These are phyloP conservation scores for Gymnogyps californianus DNA, from an alignment of 2,113 vertebrate species.

Conservation along the genomic window DNA sequence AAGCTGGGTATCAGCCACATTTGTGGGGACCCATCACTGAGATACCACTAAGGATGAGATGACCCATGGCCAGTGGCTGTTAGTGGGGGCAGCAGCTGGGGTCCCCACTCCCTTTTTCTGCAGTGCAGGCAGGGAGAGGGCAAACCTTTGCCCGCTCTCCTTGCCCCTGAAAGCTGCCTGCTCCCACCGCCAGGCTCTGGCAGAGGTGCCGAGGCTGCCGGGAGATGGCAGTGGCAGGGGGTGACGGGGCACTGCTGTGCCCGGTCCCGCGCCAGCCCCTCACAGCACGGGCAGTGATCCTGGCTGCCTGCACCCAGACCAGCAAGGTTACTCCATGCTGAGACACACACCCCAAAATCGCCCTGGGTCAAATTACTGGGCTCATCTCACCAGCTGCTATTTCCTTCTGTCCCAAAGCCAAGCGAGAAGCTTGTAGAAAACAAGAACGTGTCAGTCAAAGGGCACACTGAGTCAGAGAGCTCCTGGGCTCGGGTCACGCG, in stretches of 20 bases:
- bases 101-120: background rate
- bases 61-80: background rate
- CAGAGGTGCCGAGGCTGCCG: background rate
- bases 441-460: background rate
- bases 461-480: background rate
- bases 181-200: background rate
- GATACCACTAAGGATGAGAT: background rate
- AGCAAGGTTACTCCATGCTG: background rate
- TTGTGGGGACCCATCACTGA: background rate
- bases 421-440: background rate
- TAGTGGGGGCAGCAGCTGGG: background rate
- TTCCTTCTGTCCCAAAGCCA: conserved; percentile 48
- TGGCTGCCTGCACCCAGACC: background rate
- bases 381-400: background rate
- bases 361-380: background rate
- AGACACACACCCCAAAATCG: background rate
- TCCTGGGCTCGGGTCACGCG: background rate
- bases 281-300: accelerated
- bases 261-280: background rate
- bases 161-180: background rate
- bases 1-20: background rate
- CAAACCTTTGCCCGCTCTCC: background rate
- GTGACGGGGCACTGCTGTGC: accelerated
- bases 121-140: background rate
- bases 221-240: background rate